Evolutionary conservation across 2,888 invertebrate genomes (phyloP).

Genomic region (Spodoptera exigua): DNA sequence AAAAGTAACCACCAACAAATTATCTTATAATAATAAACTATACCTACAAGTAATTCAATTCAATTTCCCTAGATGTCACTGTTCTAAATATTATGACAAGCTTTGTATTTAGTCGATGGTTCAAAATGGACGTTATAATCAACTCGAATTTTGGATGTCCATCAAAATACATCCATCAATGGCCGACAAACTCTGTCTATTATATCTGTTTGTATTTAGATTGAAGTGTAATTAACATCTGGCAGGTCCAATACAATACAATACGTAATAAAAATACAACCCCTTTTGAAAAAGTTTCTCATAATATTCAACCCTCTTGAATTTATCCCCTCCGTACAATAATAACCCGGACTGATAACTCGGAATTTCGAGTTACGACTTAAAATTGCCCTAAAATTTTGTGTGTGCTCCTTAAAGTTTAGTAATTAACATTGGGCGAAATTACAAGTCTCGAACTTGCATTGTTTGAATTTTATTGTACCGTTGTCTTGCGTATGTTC

Average conservation of each 20-base stretch:
- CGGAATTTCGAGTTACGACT: constrained; percentile 36
- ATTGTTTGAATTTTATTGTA: constrained; percentile 43
- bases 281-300: constrained; percentile 10
- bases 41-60: constrained; percentile 16
- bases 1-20: too few relatives aligned
- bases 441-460: constrained; percentile 30
- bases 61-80: background rate
- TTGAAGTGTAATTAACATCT: constrained; percentile 28
- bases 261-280: constrained; percentile 36
- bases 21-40: constrained; percentile 21
- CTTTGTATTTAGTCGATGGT: constrained; percentile 6
- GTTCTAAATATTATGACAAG: constrained; percentile 9
- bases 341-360: constrained; percentile 31
- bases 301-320: constrained; percentile 41
- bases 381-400: constrained; percentile 31
- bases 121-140: too few relatives aligned
- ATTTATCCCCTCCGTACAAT: constrained; percentile 22
- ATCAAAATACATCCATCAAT: background rate
- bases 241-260: constrained; percentile 13
- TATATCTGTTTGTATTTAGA: constrained; percentile 14
- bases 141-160: background rate
- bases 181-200: background rate
- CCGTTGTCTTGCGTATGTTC: constrained; percentile 14
- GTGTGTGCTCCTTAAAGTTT: constrained; percentile 43
- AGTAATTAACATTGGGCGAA: constrained; percentile 48